Evolutionary conservation across 2,797 vertebrate species (phyloP), one percentile per base, ranked within the genome.

Genomic region (Mormyrops boulengeri): DNA sequence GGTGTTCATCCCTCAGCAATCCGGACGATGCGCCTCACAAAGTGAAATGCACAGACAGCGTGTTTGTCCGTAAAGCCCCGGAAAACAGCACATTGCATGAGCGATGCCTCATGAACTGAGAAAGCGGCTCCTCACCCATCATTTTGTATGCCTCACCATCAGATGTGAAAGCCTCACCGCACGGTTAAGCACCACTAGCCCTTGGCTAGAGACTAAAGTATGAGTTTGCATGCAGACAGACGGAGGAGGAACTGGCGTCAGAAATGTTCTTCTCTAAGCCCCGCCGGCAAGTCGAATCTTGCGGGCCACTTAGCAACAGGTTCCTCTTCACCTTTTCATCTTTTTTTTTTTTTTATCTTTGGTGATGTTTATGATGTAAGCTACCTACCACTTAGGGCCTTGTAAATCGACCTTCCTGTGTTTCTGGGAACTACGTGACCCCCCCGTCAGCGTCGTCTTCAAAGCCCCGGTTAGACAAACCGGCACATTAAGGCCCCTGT

Each of bases 371-470:
- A 96, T 95, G 94, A 95, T 90, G 92, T 88, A 88, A 93, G 92
- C 95, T 96, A 95, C 96, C 96, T 95, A 94, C 91, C 95, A 96
- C 96, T 96, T 96, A 96, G 93, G 57, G 92, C 92, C 93, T 93
- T 94, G 94, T 96, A 95, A 96, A 96, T 91, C 89, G 93, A 93
- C 95, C 94, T 96, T 95, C 91, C 91, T 92, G 89, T 91, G 90
- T 60, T 88, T 57, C 85, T 52, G 89, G 93, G 92, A 90, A 92
- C 91, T 41, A 41, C 92, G 90, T 88, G 92, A 92, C 34, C 34
- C 49, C 60, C 22, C 4, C 17, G 52, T 90, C 91, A 93, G 93
- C 82, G 47, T 88, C 92, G 87, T 93, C 94, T 95, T 95, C 95
- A 95, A 95, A 95, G 94, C 91, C 19, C 55, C 80, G 2, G 69